phyloP scores from a whole-genome alignment of 2,113 vertebrate species.

The Paratilapia polleni region DNA sequence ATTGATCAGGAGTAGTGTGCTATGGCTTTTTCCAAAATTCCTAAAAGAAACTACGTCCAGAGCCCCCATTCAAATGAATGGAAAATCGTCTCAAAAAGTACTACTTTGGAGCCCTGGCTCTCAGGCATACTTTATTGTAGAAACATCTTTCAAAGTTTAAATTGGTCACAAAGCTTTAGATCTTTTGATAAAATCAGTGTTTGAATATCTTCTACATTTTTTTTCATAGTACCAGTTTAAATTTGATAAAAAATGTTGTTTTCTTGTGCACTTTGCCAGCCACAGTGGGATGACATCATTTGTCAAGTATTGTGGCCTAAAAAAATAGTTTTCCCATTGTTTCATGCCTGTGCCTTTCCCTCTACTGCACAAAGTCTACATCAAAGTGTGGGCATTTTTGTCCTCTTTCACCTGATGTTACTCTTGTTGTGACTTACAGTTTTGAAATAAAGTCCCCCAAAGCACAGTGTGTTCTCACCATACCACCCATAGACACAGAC shows the following conservation, averaged over 20 bases:
- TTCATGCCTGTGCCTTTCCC: neutral
- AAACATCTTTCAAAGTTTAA: neutral
- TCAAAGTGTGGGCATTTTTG: neutral
- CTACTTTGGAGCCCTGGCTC: too few relatives aligned
- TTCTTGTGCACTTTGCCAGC: too few relatives aligned
- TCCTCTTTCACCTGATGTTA: neutral
- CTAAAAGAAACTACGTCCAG: too few relatives aligned
- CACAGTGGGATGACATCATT: neutral
- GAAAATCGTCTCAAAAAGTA: too few relatives aligned
- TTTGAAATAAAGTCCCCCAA: neutral
- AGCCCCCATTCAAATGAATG: too few relatives aligned
- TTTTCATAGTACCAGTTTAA: neutral
- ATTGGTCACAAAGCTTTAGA: neutral
- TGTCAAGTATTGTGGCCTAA: too few relatives aligned
- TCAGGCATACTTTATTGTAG: too few relatives aligned
- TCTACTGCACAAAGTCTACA: neutral
- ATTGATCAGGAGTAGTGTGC: too few relatives aligned
- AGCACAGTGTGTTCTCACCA: accelerated
- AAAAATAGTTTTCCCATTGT: neutral
- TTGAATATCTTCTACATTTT: accelerated
- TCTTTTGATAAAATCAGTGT: neutral
- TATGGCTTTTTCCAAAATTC: too few relatives aligned
- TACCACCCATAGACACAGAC: neutral
- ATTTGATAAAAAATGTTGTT: neutral
- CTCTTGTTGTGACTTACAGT: accelerated